Evolutionary conservation across 2,888 invertebrate species (phyloP).

Genomic region (Eumacrocentrus americanus): DNA sequence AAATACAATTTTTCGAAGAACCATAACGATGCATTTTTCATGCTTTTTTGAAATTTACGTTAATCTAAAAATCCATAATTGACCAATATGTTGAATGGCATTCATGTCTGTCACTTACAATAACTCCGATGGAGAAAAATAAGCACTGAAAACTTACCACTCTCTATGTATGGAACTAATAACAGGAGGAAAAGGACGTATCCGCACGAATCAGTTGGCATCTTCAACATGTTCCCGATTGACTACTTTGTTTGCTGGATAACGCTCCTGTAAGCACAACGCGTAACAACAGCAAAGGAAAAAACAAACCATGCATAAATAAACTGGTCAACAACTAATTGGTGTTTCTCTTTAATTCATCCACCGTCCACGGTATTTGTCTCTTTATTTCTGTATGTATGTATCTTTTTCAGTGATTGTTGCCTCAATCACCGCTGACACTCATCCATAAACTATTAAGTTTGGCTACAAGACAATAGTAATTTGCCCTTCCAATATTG

Average conservation of each 20-base stretch:
- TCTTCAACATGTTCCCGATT: constrained; percentile 55
- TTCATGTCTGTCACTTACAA: background rate
- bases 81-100: background rate
- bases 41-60: background rate
- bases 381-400: background rate
- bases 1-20: too few species aligned
- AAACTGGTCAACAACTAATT: background rate
- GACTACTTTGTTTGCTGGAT: constrained; percentile 12
- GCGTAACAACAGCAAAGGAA: background rate
- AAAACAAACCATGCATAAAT: background rate
- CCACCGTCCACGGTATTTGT: background rate
- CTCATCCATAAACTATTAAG: too few species aligned
- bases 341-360: background rate
- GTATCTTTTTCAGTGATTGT: background rate
- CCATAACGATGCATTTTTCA: too few species aligned
- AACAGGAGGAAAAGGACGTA: constrained; percentile 73
- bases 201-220: constrained; percentile 61
- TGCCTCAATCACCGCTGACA: background rate
- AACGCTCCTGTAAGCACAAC: background rate
- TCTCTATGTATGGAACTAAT: constrained; percentile 73
- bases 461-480: background rate
- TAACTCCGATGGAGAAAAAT: background rate
- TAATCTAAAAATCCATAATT: background rate
- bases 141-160: constrained; percentile 67
- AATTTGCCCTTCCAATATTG: background rate